Percentiles rank a stretch among this genome's conserved stretches.
Evolutionary conservation across 1,140 invertebrate species (phyloP).

Genomic region (Caenorhabditis brenneri): DNA sequence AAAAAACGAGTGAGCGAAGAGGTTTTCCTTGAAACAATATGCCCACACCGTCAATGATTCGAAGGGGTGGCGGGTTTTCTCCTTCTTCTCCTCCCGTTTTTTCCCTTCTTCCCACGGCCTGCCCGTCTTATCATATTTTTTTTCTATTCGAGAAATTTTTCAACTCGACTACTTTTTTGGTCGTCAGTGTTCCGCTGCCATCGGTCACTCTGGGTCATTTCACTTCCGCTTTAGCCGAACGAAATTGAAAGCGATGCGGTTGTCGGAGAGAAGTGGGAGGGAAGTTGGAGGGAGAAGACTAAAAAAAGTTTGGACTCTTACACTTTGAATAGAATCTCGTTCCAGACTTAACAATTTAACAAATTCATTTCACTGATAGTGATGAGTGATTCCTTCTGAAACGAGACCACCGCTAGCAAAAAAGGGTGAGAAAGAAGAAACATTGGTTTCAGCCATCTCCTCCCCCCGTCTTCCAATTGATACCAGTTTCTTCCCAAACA

Average conservation of each 20-base stretch:
- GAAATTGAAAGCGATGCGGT: neutral
- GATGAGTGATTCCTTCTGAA: slow-evolving; percentile 10
- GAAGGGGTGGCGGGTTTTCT: slow-evolving; percentile 4
- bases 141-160: neutral
- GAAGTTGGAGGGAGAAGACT: neutral
- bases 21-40: slow-evolving; percentile 38
- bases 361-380: slow-evolving; percentile 30
- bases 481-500: slow-evolving; percentile 35
- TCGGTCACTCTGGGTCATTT: slow-evolving; percentile 15
- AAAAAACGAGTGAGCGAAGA: slow-evolving; percentile 40
- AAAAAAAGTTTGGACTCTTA: too few relatives aligned
- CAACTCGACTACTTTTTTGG: neutral
- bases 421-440: neutral
- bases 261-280: neutral
- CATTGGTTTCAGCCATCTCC: slow-evolving; percentile 37
- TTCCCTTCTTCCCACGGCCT: neutral
- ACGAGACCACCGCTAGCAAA: neutral
- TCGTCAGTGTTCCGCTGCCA: neutral
- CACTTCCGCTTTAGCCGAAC: neutral
- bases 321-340: neutral
- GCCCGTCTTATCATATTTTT: neutral
- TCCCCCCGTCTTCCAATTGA: neutral
- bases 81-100: neutral
- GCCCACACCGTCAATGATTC: neutral
- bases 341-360: neutral